Conservation (phyloP, 2,797 vertebrate species). For the Hypotaenidia okinawae region DNA sequence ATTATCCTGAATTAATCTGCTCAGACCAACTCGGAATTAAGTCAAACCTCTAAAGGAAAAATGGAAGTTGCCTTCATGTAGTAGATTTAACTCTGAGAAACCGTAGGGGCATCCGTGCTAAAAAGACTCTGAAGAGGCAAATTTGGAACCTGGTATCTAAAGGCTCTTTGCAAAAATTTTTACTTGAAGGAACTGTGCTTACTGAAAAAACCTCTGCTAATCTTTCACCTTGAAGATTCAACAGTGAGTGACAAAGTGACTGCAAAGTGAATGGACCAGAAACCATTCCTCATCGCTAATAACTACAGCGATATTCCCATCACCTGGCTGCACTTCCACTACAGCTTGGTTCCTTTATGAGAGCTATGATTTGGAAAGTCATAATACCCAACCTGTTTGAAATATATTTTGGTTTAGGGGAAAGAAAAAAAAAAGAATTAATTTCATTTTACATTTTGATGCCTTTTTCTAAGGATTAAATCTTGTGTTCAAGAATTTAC, state of each 20-base stretch:
- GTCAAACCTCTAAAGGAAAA: slow-evolving; percentile 9
- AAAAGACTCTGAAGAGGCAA: neutral
- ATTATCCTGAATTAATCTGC: slow-evolving; percentile 9
- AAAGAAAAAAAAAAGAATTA: neutral
- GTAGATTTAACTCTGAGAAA: neutral
- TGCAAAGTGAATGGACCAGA: slow-evolving; percentile 37
- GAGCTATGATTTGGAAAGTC: slow-evolving; percentile 31
- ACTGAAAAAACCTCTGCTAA: neutral
- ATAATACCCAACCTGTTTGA: slow-evolving; percentile 22
- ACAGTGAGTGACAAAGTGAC: slow-evolving; percentile 46
- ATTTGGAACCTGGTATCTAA: neutral
- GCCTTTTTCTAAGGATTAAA: neutral
- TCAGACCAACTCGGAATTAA: neutral
- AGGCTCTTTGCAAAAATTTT: slow-evolving; percentile 2
- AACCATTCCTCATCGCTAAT: slow-evolving; percentile 5
- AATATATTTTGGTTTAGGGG: slow-evolving; percentile 16
- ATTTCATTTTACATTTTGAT: neutral
- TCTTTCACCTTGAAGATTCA: slow-evolving; percentile 64
- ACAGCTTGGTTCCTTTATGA: slow-evolving; percentile 29
- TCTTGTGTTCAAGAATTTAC: slow-evolving; percentile 3
- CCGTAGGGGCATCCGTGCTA: neutral
- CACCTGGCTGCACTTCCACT: slow-evolving; percentile 44
- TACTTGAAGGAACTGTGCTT: neutral
- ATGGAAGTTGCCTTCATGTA: neutral
- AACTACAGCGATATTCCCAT: neutral